Conservation (phyloP, 2,888 invertebrate species). For the Crematogaster levior region DNA sequence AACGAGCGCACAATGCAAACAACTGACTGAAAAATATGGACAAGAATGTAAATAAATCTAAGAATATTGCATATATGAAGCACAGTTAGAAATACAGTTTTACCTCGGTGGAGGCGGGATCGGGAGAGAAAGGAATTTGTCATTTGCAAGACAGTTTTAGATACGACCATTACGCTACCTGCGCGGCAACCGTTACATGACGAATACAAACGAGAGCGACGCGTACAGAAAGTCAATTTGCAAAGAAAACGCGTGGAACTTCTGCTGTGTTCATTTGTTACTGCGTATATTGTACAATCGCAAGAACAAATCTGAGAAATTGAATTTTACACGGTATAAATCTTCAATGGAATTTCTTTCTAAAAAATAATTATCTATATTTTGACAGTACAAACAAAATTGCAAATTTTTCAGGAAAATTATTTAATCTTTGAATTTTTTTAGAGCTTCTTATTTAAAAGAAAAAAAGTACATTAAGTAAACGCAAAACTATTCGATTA, state of each 20-base stretch:
- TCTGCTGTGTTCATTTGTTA: not conserved
- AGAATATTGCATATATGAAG: not conserved
- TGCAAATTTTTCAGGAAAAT: not conserved
- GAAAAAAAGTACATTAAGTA: not conserved
- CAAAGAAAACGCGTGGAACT: slow-evolving; percentile 56
- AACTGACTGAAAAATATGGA: not conserved
- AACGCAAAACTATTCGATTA: not conserved
- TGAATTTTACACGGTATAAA: not conserved
- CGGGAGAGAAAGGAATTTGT: slow-evolving; percentile 69
- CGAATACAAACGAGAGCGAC: slow-evolving; percentile 69
- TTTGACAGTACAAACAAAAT: not conserved
- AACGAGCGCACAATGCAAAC: not conserved
- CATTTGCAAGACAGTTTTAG: slow-evolving; percentile 63
- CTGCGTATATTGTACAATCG: not conserved
- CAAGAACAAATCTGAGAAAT: not conserved
- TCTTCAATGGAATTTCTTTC: not conserved
- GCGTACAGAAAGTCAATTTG: slow-evolving; percentile 9
- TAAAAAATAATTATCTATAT: not conserved
- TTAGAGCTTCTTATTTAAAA: not conserved
- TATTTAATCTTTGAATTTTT: not conserved
- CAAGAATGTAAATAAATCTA: not conserved
- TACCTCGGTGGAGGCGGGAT: not conserved
- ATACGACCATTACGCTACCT: slow-evolving; percentile 65
- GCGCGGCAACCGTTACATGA: slow-evolving; percentile 58
- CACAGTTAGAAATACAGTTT: not conserved